Base-by-base conservation (phyloP, 2,797 vertebrate species). In the Eulemur albifrons region DNA sequence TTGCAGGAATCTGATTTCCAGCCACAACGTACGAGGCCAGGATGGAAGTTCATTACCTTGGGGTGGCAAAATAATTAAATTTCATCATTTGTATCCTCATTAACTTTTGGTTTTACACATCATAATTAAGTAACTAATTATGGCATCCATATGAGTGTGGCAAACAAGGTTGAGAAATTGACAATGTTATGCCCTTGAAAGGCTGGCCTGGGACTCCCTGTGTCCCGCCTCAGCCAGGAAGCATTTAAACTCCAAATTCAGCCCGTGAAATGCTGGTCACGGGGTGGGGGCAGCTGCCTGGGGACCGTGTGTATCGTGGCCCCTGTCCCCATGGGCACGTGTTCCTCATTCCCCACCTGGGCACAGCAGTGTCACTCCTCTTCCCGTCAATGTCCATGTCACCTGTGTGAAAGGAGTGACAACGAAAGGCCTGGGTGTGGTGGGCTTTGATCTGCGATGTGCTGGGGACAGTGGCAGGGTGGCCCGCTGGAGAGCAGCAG, bases 121-220 rank as follows among this genome's bases (percentile, higher is more conserved):
- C 96, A 93, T 45, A 97, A 96, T 97, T 97, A 95, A 97, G 93
- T 97, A 93, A 75, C 92, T 95, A 95, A 96, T 95, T 93, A 96
- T 32, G 72, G 92, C 81, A 82, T 54, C 90, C 93, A 45, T 61
- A n/a, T 15, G 83, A 97, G 90, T 81, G 70, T 97, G 96, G 97
- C 96, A 90, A 94, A 98, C 84, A 92, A 86, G 91, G 76, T 77
- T 92, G 91, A 76, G 50, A 95, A 9, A 77, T 3, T 52, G 94
- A 90, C 40, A 75, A 48, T 87, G 73, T 75, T 30, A 52, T 27
- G 84, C 25, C 97, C 88, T 97, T 92, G 95, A 79, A 69, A 98
- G 96, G 73, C 2, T 85, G 21, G 25, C 43, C 79, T 30, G 32
- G 52, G 38, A 13, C 40, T 21, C 8, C 23, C 4, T 0, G 4